Evolutionary conservation across 2,888 invertebrate genomes (phyloP), one percentile per base, ranked within the genome.

Genomic region (Drosophila siamana): DNA sequence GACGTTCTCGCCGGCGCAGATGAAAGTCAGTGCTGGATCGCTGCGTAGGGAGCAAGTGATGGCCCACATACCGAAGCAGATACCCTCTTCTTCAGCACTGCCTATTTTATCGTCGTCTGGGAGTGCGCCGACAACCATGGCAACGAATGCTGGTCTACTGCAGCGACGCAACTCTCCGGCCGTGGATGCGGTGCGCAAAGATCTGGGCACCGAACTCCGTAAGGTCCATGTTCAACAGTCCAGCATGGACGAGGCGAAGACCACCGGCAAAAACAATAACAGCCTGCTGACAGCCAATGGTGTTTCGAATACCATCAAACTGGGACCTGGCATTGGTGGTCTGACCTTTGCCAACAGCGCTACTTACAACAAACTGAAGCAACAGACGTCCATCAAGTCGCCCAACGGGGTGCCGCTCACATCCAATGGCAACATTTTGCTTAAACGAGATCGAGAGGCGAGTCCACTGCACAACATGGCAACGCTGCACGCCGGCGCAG

Each of bases 1-100:
- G 88, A 95, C 95, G 30, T 95, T 95, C 90, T 95, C 95, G 16
- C 95, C 95, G 4, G 94, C 94, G 72, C 93, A 94, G 57, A 94
- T 95, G 74, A 95, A 95, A 92, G 93, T 95, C 44, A 90, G 89
- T 48, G 87, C 90, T 0, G 88, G 85, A 2, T 89, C 90, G 1
- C 67, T 90, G 80, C 90, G 90, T 7, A 69, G 90, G 26, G 90
- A 90, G 47, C 89, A 88, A 62, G 81, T 90, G 2, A 73, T 74
- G 69, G 71, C 86, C 2, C 88, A 87, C 56, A 90, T 91, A 80
- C 90, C 91, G 73, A 89, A 89, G 51, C 90, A 90, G 68, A 89
- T 90, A 19, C 19, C 19, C 33, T n/a, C 33, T 26, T 83, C 80
- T 5, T 74, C 72, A n/a, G n/a, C n/a, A 0, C 7, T 89, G 16